Percentiles rank a stretch among this genome's conserved stretches.
These are phyloP conservation scores for Alcedo atthis DNA, from an alignment of 2,797 vertebrate genomes.

Conservation along the genomic window DNA sequence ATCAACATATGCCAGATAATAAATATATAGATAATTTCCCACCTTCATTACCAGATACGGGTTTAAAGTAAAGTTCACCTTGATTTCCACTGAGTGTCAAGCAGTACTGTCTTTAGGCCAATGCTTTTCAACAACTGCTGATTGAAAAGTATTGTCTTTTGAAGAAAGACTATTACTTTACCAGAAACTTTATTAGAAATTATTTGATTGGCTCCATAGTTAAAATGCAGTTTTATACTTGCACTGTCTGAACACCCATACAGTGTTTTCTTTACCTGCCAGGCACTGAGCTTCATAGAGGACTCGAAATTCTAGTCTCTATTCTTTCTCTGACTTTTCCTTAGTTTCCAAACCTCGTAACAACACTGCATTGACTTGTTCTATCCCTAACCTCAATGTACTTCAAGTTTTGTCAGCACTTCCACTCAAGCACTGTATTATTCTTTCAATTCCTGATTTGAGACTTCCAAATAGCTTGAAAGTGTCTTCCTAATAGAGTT, in stretches of 20 bases:
- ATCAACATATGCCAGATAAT: neutral
- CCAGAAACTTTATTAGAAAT: neutral
- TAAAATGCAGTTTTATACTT: neutral
- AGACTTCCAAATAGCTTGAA: neutral
- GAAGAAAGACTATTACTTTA: neutral
- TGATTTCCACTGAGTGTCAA: neutral
- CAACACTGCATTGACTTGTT: neutral
- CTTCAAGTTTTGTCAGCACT: neutral
- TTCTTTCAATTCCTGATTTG: neutral
- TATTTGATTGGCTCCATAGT: neutral
- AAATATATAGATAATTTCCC: neutral
- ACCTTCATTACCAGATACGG: neutral
- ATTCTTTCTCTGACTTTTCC: neutral
- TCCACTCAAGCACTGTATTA: neutral
- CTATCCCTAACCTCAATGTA: neutral
- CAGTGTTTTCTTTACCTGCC: neutral
- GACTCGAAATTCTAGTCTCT: neutral
- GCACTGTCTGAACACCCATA: neutral
- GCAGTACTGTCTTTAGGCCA: neutral
- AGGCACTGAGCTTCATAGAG: neutral
- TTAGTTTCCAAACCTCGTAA: neutral
- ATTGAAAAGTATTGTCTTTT: neutral
- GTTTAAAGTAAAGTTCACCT: neutral
- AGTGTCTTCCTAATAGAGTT: neutral
- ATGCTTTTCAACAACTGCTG: neutral